Percentiles rank a stretch among this genome's conserved stretches.
These are phyloP conservation scores for Platalea minor DNA, from an alignment of 2,797 vertebrate species.

Conservation along the genomic window DNA sequence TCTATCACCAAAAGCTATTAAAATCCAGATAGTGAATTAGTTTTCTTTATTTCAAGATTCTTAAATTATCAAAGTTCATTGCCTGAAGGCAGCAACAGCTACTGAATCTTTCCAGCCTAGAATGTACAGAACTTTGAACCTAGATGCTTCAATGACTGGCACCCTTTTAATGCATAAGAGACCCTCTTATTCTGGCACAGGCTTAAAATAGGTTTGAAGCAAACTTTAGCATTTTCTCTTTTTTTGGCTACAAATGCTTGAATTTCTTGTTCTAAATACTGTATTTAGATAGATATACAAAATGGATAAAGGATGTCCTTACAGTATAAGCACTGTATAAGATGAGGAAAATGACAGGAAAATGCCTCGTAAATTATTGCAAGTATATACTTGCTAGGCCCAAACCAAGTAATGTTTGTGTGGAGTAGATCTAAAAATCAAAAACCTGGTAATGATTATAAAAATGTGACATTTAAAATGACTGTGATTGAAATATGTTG, in stretches of 20 bases:
- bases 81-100: constrained; percentile 9
- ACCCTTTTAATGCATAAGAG: background rate
- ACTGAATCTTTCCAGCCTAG: background rate
- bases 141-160: background rate
- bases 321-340: background rate
- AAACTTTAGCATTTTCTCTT: background rate
- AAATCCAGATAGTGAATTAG: constrained; percentile 4
- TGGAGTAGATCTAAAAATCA: background rate
- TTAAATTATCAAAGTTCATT: constrained; percentile 28
- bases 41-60: constrained; percentile 14
- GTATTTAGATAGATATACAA: background rate
- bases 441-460: background rate
- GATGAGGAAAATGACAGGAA: background rate
- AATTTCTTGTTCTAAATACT: background rate
- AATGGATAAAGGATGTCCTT: background rate
- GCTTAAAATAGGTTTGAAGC: constrained; percentile 52
- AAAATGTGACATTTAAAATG: background rate
- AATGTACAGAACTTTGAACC: constrained; percentile 33
- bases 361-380: background rate
- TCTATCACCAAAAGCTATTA: constrained; percentile 21
- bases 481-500: background rate
- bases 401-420: background rate
- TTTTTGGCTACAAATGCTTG: background rate
- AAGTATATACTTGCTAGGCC: background rate
- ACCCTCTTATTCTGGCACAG: constrained; percentile 8